phyloP scores from a whole-genome alignment of 2,113 vertebrate species.

The Anseranas semipalmata region DNA sequence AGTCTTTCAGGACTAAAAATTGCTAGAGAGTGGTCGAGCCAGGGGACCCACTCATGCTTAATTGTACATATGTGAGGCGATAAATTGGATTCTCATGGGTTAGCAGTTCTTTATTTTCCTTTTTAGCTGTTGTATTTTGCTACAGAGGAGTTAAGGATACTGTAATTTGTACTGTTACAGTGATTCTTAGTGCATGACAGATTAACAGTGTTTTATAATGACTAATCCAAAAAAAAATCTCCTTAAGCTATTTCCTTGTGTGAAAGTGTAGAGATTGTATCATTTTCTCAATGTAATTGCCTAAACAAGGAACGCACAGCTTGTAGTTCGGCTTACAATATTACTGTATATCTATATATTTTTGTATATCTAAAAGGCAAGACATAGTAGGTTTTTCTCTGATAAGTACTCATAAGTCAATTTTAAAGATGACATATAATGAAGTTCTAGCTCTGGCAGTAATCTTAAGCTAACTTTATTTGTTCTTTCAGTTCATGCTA shows the following conservation, averaged over 20 bases:
- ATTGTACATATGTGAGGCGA: neutral
- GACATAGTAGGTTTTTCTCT: neutral
- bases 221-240: slow-evolving; percentile 41
- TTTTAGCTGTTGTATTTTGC: neutral
- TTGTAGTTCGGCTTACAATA: neutral
- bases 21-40: neutral
- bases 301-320: neutral
- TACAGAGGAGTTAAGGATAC: neutral
- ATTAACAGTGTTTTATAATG: slow-evolving; percentile 51
- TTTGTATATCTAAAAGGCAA: neutral
- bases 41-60: neutral
- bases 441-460: neutral
- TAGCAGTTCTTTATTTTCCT: neutral
- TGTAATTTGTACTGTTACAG: neutral
- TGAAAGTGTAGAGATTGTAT: neutral
- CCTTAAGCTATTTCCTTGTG: slow-evolving; percentile 12
- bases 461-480: neutral
- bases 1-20: neutral
- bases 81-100: neutral
- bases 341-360: neutral
- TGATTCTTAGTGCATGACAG: slow-evolving; percentile 31
- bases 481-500: neutral
- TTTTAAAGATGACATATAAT: neutral
- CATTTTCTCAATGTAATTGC: neutral
- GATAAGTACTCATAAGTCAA: neutral